These are phyloP conservation scores for Alosa sapidissima DNA, from an alignment of 2,797 vertebrate genomes.

Conservation along the genomic window DNA sequence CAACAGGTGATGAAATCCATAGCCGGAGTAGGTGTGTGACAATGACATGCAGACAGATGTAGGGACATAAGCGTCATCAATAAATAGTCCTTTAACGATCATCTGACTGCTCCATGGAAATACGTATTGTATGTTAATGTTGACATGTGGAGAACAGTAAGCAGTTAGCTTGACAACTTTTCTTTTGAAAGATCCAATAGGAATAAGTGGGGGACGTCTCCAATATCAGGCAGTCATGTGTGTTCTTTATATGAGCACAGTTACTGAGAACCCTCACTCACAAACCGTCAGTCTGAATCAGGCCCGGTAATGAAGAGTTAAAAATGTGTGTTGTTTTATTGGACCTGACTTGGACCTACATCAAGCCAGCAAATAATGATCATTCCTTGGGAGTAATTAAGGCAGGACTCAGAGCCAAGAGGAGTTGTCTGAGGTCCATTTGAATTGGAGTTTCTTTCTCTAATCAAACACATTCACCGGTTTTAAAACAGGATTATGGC, in stretches of 20 bases:
- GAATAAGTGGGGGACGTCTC: not conserved
- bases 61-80: not conserved
- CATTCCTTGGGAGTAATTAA: slow-evolving; percentile 44
- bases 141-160: not conserved
- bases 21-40: not conserved
- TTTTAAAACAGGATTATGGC: slow-evolving; percentile 52
- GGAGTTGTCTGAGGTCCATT: not conserved
- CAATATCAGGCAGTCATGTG: not conserved
- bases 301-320: slow-evolving; percentile 16
- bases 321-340: slow-evolving; percentile 22
- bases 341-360: slow-evolving; percentile 20
- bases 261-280: not conserved
- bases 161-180: not conserved
- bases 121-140: not conserved
- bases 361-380: slow-evolving; percentile 32
- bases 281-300: slow-evolving; percentile 7
- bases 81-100: not conserved
- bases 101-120: not conserved
- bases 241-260: not conserved
- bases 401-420: not conserved
- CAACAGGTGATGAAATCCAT: not conserved
- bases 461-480: slow-evolving; percentile 47
- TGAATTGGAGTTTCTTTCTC: slow-evolving; percentile 26
- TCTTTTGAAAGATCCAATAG: not conserved
- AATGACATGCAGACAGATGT: not conserved